Conservation (phyloP, 2,888 invertebrate genomes). For the Zeuzera pyrina region DNA sequence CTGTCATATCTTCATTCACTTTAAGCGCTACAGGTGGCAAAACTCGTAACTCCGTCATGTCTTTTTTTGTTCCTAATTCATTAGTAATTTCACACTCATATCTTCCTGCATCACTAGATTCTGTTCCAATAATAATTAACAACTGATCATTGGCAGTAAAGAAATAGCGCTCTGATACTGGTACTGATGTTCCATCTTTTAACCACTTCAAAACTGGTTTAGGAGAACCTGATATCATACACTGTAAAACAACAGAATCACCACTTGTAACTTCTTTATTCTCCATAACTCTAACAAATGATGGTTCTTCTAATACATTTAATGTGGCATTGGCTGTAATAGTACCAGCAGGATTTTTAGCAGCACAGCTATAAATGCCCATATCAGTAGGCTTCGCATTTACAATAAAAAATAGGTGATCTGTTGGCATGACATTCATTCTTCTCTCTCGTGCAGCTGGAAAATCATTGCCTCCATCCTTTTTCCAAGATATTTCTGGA, state of each 20-base stretch:
- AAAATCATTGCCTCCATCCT: slow-evolving; percentile 94
- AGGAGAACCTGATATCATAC: slow-evolving; percentile 89
- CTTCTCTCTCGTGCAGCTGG: slow-evolving; percentile 94
- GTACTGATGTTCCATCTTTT: slow-evolving; percentile 84
- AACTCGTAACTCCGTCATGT: slow-evolving; percentile 80
- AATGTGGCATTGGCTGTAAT: slow-evolving; percentile 90
- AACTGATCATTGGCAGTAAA: slow-evolving; percentile 91
- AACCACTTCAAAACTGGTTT: slow-evolving; percentile 87
- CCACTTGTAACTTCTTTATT: slow-evolving; percentile 88
- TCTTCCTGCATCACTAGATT: slow-evolving; percentile 83
- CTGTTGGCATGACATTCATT: slow-evolving; percentile 93
- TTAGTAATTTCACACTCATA: slow-evolving; percentile 95
- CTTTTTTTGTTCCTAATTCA: slow-evolving; percentile 83
- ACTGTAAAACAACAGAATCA: slow-evolving; percentile 89
- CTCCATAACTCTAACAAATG: slow-evolving; percentile 88
- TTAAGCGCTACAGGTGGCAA: slow-evolving; percentile 73
- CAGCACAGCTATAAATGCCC: slow-evolving; percentile 95
- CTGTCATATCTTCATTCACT: slow-evolving; percentile 82
- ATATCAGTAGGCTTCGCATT: slow-evolving; percentile 90
- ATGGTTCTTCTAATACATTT: slow-evolving; percentile 88
- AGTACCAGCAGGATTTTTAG: slow-evolving; percentile 90
- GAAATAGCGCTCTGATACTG: slow-evolving; percentile 85
- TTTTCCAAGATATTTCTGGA: slow-evolving; percentile 92
- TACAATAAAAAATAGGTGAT: slow-evolving; percentile 94
- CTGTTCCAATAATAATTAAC: slow-evolving; percentile 87